Conservation (phyloP, 2,797 vertebrate genomes). For the Brotula barbata region DNA sequence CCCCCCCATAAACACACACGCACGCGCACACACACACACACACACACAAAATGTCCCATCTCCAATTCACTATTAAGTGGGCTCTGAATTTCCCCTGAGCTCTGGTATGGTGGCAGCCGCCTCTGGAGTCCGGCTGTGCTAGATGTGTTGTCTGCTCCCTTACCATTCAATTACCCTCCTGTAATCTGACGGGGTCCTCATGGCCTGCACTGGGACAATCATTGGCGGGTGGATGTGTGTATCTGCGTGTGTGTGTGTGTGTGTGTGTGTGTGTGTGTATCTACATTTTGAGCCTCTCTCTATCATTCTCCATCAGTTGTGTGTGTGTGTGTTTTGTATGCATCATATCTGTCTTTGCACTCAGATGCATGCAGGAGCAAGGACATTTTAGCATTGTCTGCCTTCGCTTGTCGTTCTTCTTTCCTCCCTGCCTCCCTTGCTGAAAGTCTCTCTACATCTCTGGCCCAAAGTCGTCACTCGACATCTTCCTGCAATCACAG, state of each 20-base stretch:
- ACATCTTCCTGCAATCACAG: conserved; percentile 54
- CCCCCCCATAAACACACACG: conserved; percentile 18
- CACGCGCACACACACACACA: conserved; percentile 21
- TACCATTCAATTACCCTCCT: conserved; percentile 77
- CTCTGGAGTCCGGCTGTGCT: conserved; percentile 73
- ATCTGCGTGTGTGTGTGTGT: conserved; percentile 35
- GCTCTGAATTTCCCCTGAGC: conserved; percentile 75
- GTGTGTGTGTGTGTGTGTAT: conserved; percentile 9
- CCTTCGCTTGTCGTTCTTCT: conserved; percentile 30
- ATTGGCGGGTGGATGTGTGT: conserved; percentile 40
- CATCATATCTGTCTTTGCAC: conserved; percentile 37
- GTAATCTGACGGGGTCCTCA: conserved; percentile 77
- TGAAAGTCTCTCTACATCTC: conserved; percentile 48
- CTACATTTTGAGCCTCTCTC: conserved; percentile 10
- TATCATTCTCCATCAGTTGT: conserved; percentile 15
- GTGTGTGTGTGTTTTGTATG: conserved; percentile 21
- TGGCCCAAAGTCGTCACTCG: conserved; percentile 60
- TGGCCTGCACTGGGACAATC: conserved; percentile 68
- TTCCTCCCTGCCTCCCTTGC: conserved; percentile 39
- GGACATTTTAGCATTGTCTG: conserved; percentile 36
- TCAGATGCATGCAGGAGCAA: conserved; percentile 25
- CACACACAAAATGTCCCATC: conserved; percentile 50
- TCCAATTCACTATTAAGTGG: conserved; percentile 72
- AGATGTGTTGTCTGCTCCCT: conserved; percentile 75
- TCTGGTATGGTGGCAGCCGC: conserved; percentile 61